A percentile compares a stretch with the other conserved stretches of the same genome.
phyloP scores from a whole-genome alignment of 64 coral and sea anemone genomes.

The Cladopsammia gracilis region DNA sequence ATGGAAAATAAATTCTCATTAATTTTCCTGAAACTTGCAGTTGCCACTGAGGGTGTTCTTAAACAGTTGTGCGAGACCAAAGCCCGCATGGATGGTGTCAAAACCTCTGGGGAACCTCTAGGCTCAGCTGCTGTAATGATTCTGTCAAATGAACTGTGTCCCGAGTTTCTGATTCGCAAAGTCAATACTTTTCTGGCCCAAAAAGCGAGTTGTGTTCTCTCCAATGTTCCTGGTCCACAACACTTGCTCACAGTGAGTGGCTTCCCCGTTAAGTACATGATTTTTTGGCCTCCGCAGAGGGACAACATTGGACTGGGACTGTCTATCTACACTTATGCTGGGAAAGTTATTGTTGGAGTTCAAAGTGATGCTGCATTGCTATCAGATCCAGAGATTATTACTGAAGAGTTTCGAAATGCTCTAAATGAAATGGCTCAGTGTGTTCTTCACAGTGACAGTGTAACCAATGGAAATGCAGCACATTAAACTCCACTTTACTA shows the following conservation, averaged over 20 bases:
- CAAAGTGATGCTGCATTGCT: conserved; percentile 75
- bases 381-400: conserved; percentile 74
- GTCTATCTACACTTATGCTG: conserved; percentile 84
- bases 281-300: conserved; percentile 92
- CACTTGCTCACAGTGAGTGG: conserved; percentile 44
- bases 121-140: conserved; percentile 62
- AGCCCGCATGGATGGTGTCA: conserved; percentile 76
- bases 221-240: conserved; percentile 95
- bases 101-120: conserved; percentile 85
- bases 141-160: conserved; percentile 69
- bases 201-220: conserved; percentile 87
- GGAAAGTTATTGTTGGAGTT: conserved; percentile 80
- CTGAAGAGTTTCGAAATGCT: conserved; percentile 76
- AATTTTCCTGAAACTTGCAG: conserved; percentile 78
- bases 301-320: conserved; percentile 82
- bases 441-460: conserved; percentile 30
- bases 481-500: not conserved
- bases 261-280: conserved; percentile 45
- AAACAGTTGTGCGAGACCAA: conserved; percentile 81
- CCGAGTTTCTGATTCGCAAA: conserved; percentile 69
- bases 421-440: conserved; percentile 59
- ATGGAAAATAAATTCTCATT: conserved; percentile 93
- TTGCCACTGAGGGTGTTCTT: conserved; percentile 48
- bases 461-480: not conserved
- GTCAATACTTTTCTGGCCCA: conserved; percentile 27